phyloP scores from a whole-genome alignment of 35 echinoderm and acorn worm species.

The Lytechinus pictus region DNA sequence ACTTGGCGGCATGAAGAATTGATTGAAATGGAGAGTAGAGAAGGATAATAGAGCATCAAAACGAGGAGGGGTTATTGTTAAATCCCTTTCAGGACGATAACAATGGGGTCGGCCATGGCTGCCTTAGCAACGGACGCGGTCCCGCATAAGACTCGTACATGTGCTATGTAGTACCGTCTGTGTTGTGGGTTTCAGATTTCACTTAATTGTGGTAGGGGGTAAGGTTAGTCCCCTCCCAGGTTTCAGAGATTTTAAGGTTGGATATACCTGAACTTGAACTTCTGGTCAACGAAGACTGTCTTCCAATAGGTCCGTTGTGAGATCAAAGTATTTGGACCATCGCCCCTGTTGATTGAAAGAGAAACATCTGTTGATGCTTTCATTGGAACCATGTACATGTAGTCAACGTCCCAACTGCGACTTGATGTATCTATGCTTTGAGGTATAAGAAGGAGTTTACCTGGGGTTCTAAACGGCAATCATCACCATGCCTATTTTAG shows the following conservation, averaged over 20 bases:
- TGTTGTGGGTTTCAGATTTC: conserved; percentile 11
- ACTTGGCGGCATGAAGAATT: not conserved
- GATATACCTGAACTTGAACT: not conserved
- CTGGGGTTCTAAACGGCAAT: not conserved
- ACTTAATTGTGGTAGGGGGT: not conserved
- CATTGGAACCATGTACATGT: not conserved
- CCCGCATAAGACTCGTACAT: not conserved
- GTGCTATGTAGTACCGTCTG: not conserved
- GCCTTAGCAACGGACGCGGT: conserved; percentile 31
- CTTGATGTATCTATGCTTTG: not conserved
- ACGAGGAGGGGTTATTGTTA: conserved; percentile 38
- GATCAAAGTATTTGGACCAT: conserved; percentile 1
- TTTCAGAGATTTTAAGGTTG: not conserved
- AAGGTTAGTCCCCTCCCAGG: not conserved
- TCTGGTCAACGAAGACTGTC: not conserved
- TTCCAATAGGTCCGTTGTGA: not conserved
- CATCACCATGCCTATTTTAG: conserved; percentile 7
- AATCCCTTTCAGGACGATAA: conserved; percentile 2
- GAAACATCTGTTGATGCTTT: not conserved
- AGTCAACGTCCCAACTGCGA: not conserved
- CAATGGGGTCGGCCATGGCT: not conserved
- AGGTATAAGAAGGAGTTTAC: not conserved
- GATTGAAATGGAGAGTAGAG: not conserved
- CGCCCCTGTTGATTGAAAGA: not conserved
- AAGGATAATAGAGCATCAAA: not conserved